Evolutionary conservation across 2,797 vertebrate genomes (phyloP), one percentile per base, ranked within the genome.

Genomic region (Vultur gryphus): DNA sequence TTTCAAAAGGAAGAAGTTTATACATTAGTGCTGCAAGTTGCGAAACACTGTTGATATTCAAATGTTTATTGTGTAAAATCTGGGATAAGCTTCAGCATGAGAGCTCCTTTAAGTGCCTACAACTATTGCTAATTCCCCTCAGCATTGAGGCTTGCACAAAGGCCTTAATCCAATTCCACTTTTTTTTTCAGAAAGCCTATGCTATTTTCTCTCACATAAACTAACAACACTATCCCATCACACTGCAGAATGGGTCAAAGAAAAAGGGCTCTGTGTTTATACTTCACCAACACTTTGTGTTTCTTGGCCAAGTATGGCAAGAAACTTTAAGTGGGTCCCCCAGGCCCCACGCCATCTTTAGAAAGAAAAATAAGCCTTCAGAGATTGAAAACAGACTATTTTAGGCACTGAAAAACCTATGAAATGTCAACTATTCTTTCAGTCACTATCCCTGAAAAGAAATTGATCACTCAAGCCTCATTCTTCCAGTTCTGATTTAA

Each of bases 1-100:
- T 99, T 98, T 99, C 98, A 99, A 99, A 99, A 99, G 99, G 98
- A 98, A 99, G 98, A 99, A 99, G 99, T 99, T 99, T 99, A 99
- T 99, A 99, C 99, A 99, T 99, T 99, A 99, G 99, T 99, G 98
- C 98, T 98, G 99, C 99, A 98, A 99, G 99, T 99, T 99, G 99
- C 99, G 99, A 99, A 99, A 99, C 99, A 99, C 99, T 99, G 99
- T 99, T 99, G 99, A 99, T 99, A 99, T 99, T 99, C 99, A 99
- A 99, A 99, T 99, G 99, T 99, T 99, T 99, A 99, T 99, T 99
- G 99, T 99, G 99, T 98, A 99, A 99, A 99, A 99, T 99, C 99
- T 99, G 99, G 99, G 99, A 99, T 99, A 99, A 99, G 99, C 99
- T 99, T 99, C 98, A 98, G 99, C 99, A 98, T 99, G 99, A 99